phyloP scores from a whole-genome alignment of 2,797 vertebrate genomes.

The Muscicapa comitata region DNA sequence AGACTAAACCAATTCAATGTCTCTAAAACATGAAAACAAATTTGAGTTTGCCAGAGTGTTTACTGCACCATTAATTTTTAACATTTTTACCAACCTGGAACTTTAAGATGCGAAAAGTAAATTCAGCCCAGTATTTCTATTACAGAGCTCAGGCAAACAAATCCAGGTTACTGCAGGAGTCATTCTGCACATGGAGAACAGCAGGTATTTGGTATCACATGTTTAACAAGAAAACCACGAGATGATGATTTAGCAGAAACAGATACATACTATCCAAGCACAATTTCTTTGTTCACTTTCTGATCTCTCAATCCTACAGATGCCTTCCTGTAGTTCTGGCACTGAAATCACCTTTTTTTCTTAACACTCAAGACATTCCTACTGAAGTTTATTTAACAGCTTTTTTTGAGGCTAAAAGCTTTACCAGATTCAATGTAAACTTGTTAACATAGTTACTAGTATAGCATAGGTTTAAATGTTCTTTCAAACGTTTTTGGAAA shows the following conservation, averaged over 20 bases:
- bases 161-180: not conserved
- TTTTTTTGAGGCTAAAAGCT: not conserved
- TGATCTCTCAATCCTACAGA: not conserved
- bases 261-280: not conserved
- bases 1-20: not conserved
- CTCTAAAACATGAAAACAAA: not conserved
- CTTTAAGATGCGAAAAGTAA: not conserved
- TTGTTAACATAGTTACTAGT: not conserved
- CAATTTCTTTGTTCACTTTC: not conserved
- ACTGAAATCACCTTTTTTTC: not conserved
- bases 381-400: not conserved
- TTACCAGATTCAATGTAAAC: not conserved
- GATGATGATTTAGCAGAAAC: not conserved
- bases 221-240: not conserved
- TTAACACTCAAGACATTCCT: not conserved
- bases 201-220: not conserved
- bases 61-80: not conserved
- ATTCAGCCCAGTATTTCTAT: not conserved
- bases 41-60: not conserved
- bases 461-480: not conserved
- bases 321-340: not conserved
- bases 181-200: not conserved
- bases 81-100: not conserved
- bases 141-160: not conserved
- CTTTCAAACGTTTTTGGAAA: not conserved